Conservation (phyloP, 2,888 invertebrate species). For the Thymelicus acteon region DNA sequence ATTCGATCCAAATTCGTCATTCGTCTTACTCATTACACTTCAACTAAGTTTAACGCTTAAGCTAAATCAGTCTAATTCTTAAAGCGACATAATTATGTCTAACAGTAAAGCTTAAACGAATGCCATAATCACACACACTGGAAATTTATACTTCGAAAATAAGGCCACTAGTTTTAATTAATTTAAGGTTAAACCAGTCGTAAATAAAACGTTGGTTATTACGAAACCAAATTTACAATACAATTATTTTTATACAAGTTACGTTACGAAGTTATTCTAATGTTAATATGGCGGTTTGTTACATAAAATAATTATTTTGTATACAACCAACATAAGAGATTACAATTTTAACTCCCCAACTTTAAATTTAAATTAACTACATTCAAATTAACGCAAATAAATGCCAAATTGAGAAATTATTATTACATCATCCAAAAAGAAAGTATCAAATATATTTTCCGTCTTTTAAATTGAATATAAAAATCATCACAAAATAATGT, state of each 20-base stretch:
- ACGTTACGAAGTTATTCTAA: slow-evolving; percentile 51
- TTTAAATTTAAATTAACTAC: slow-evolving; percentile 17
- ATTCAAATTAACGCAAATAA: slow-evolving; percentile 24
- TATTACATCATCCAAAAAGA: neutral
- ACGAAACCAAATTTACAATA: slow-evolving; percentile 45
- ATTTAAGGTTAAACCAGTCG: slow-evolving; percentile 53
- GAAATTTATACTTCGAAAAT: slow-evolving; percentile 67
- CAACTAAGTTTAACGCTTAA: slow-evolving; percentile 81
- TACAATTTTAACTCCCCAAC: slow-evolving; percentile 14
- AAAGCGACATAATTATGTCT: slow-evolving; percentile 81
- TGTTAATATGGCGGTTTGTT: slow-evolving; percentile 64
- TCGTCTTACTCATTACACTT: slow-evolving; percentile 71
- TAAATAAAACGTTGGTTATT: slow-evolving; percentile 46
- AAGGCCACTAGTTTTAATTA: slow-evolving; percentile 71
- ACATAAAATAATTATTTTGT: slow-evolving; percentile 39
- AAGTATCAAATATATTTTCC: neutral
- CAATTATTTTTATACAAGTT: slow-evolving; percentile 48
- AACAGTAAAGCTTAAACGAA: slow-evolving; percentile 82
- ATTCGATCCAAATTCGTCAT: slow-evolving; percentile 70
- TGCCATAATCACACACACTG: slow-evolving; percentile 76
- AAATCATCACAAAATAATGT: slow-evolving; percentile 74
- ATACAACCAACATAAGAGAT: slow-evolving; percentile 35
- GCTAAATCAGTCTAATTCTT: slow-evolving; percentile 85
- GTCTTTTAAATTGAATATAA: slow-evolving; percentile 43
- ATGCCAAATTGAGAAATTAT: neutral